A percentile compares a stretch with the other conserved stretches of the same genome.
These are phyloP conservation scores for Agriopis leucophaearia DNA, from an alignment of 2,888 invertebrate genomes.

Conservation along the genomic window DNA sequence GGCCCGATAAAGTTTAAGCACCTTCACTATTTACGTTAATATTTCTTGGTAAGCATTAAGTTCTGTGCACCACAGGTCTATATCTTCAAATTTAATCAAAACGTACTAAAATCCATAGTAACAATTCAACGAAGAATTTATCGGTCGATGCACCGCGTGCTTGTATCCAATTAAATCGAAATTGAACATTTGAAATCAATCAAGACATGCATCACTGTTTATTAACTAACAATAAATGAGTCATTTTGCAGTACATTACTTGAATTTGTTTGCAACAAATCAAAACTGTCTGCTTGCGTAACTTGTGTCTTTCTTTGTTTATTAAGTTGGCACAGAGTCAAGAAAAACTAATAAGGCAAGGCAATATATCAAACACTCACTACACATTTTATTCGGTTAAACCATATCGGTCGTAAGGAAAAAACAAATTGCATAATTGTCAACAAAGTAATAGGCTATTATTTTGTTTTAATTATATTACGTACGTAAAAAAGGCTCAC, in stretches of 20 bases:
- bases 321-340: conserved; percentile 40
- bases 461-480: conserved; percentile 18
- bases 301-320: conserved; percentile 37
- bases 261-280: conserved; percentile 36
- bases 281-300: conserved; percentile 35
- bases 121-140: conserved; percentile 40
- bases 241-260: conserved; percentile 33
- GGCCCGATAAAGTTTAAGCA: conserved; percentile 30
- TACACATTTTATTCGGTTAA: conserved; percentile 15
- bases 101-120: conserved; percentile 33
- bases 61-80: conserved; percentile 24
- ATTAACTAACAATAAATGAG: conserved; percentile 35
- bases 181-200: conserved; percentile 48
- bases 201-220: conserved; percentile 43
- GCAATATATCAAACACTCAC: conserved; percentile 25
- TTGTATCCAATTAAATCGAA: conserved; percentile 42
- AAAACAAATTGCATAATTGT: conserved; percentile 22
- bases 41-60: conserved; percentile 26
- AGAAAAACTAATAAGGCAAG: conserved; percentile 27
- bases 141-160: conserved; percentile 45
- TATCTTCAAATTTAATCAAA: conserved; percentile 35
- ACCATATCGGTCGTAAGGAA: conserved; percentile 8
- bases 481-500: conserved; percentile 10
- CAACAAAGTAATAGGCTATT: conserved; percentile 26
- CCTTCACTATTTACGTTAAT: conserved; percentile 31